Percentiles rank a stretch among this genome's conserved stretches.
Evolutionary conservation across 2,888 invertebrate species (phyloP).

Genomic region (Parnassius apollo): DNA sequence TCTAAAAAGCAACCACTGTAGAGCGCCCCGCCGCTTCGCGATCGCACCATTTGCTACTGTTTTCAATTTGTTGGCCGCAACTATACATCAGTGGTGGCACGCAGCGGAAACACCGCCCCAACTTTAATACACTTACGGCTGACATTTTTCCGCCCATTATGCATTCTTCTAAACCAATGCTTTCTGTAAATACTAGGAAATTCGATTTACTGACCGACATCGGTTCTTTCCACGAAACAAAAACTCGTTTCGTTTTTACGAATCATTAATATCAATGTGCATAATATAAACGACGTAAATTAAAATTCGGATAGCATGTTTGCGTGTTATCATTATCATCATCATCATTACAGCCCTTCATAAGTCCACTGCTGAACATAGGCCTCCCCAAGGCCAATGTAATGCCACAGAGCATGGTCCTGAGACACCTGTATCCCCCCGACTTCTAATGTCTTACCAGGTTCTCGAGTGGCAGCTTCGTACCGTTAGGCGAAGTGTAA

Average conservation of each 20-base stretch:
- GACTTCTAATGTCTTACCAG: no score
- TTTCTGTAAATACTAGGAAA: conserved; percentile 59
- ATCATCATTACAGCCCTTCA: no score
- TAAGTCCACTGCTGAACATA: no score
- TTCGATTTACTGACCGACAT: conserved; percentile 42
- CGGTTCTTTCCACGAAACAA: conserved; percentile 41
- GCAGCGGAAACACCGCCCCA: conserved; percentile 55
- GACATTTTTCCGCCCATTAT: conserved; percentile 74
- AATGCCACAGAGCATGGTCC: no score
- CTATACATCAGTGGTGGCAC: conserved; percentile 69
- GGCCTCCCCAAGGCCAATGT: no score
- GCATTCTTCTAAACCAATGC: conserved; percentile 66
- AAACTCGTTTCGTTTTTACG: conserved; percentile 16
- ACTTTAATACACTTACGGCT: conserved; percentile 73
- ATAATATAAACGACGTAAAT: no score
- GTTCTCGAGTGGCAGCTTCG: no score
- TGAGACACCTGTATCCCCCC: no score
- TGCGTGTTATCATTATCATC: no score
- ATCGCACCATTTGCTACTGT: conserved; percentile 72
- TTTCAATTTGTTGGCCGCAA: conserved; percentile 68
- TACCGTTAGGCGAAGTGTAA: no score
- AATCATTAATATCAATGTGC: conserved; percentile 3
- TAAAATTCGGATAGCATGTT: no score
- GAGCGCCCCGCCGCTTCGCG: conserved; percentile 45
- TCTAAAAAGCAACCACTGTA: conserved; percentile 38